A percentile compares a stretch with the other conserved stretches of the same genome.
Conservation (phyloP, 2,888 invertebrate species). For the Allolobophora icterica region DNA sequence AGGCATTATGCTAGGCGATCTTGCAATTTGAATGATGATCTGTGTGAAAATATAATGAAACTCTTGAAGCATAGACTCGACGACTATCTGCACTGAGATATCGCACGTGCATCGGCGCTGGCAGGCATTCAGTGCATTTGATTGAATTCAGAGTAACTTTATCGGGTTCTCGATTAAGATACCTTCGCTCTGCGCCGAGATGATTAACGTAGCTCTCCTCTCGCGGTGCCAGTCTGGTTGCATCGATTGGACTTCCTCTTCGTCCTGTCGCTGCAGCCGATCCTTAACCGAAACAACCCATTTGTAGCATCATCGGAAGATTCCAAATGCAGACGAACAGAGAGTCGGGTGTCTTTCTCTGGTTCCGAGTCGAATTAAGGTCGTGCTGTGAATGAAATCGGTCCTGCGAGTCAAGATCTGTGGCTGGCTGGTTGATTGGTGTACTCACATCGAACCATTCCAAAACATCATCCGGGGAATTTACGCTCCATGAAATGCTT, state of each 20-base stretch:
- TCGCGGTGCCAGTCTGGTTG: background rate
- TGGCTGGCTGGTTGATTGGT: background rate
- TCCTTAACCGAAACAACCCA: background rate
- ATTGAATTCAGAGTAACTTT: background rate
- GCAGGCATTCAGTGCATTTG: slow-evolving; percentile 11
- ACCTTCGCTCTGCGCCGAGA: background rate
- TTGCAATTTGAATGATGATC: background rate
- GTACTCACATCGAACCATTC: background rate
- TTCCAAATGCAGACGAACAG: background rate
- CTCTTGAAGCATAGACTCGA: background rate
- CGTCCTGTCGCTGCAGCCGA: background rate
- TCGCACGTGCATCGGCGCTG: background rate
- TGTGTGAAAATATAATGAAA: slow-evolving; percentile 17
- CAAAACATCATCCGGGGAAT: background rate
- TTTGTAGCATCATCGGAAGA: background rate
- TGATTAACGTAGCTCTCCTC: background rate
- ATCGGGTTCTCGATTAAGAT: background rate
- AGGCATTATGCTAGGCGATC: background rate
- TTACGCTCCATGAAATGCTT: background rate
- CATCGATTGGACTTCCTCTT: background rate
- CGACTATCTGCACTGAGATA: background rate
- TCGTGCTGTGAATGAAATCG: background rate
- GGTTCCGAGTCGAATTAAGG: slow-evolving; percentile 4
- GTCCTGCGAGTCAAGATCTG: background rate
- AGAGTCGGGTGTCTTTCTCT: slow-evolving; percentile 4